A percentile compares a stretch with the other conserved stretches of the same genome.
phyloP scores from a whole-genome alignment of 2,113 vertebrate species.

The Sterrhoptilus dennistouni region DNA sequence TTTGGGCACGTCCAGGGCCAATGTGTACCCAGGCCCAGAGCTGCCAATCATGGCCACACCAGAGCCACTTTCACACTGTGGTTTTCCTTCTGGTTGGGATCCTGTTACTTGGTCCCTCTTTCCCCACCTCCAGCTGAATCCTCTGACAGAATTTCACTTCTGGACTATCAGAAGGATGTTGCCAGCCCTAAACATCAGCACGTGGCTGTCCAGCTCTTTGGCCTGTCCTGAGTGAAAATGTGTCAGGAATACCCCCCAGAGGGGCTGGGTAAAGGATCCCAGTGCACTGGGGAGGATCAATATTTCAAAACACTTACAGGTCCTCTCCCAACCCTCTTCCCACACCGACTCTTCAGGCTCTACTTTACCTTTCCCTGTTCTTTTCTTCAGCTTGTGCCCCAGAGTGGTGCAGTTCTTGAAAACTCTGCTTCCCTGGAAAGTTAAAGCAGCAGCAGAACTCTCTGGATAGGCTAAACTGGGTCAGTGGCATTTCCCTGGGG shows the following conservation, averaged over 20 bases:
- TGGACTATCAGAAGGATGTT: not conserved
- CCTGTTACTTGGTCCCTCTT: not conserved
- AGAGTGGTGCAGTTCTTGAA: not conserved
- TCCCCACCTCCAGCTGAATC: not conserved
- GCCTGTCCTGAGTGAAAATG: not conserved
- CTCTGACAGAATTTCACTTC: not conserved
- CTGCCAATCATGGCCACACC: accelerated
- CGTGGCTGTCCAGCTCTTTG: not conserved
- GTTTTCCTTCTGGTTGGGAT: not conserved
- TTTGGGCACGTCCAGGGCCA: not conserved
- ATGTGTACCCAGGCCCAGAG: not conserved
- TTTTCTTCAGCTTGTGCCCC: not conserved
- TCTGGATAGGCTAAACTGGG: not conserved
- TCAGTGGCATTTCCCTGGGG: not conserved
- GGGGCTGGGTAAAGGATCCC: not conserved
- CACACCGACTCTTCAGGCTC: not conserved
- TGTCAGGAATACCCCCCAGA: not conserved
- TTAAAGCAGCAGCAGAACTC: not conserved
- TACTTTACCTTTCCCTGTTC: not conserved
- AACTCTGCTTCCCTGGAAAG: not conserved
- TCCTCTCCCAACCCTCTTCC: not conserved
- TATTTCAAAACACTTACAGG: not conserved
- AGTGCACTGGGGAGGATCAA: not conserved
- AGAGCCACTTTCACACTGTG: not conserved
- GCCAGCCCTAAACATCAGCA: not conserved